Base-by-base conservation (phyloP, 2,888 invertebrate species). In the Rapana venosa region DNA sequence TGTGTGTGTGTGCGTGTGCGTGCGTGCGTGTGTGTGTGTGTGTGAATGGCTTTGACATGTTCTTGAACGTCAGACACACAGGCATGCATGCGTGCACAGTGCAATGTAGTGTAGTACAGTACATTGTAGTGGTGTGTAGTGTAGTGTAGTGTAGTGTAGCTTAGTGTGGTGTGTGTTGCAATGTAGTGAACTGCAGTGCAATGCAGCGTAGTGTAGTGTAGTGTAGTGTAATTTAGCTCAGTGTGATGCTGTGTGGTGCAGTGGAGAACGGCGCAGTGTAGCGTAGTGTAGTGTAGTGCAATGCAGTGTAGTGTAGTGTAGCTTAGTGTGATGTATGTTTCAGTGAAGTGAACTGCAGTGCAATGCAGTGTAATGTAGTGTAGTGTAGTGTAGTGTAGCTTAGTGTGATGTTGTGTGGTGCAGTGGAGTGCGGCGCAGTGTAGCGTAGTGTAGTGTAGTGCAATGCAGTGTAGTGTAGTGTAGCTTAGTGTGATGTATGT, bases 1-100 rank as follows among this genome's bases (percentile, higher is more conserved):
- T 20, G 22, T 61, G 61, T 61, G 61, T 22, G 61, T 61, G 22
- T 15, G 61, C 61, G 61, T 61, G 61, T 61, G 61, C 13, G 61
- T 74, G 74, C n/a, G 74, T 74, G 74, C n/a, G 74, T 74, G 74
- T 74, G 74, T 74, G 74, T 74, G 74, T 74, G 74, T 74, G 74
- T 74, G 13, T 74, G 13, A 22, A 26, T n/a, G 74, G 17, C 22
- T 74, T 17, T 77, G 77, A 61, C 13, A 13, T 61, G 61, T 61
- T 61, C 13, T 1, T 61, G 15, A 20, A 22, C 22, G 15, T 8
- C 15, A 20, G 61, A 22, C 13, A 22, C 13, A 22, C 22, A 22
- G 8, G 58, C 15, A 15, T 58, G 58, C 22, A 22, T 13, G 61
- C 22, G 61, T 13, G 61, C 47, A 47, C 47, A 47, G 47, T 47